Evolutionary conservation across 2,888 invertebrate species (phyloP), one percentile per base, ranked within the genome.

Genomic region (Sylvicola cinctus): DNA sequence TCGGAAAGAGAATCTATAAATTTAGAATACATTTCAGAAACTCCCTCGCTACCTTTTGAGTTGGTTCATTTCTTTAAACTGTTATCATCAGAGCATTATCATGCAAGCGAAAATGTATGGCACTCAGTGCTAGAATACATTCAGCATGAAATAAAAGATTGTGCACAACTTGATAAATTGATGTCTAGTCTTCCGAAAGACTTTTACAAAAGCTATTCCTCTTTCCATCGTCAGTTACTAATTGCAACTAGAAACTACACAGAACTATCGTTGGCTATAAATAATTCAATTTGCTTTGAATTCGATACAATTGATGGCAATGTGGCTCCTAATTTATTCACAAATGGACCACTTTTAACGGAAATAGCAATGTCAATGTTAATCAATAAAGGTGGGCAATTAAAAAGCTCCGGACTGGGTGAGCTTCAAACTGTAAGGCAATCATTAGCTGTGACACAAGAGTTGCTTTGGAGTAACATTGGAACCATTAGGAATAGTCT

Each of bases 391-490:
- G 47, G 48, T 40, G 56, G 55, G 3, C 38, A 42, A 11, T 42
- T 54, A 16, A 48, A 49, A 13, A 41, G 48, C 2, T 50, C 54
- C 20, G 48, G 54, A 2, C 41, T 58, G 0, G 48, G 44, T 14
- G 49, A 56, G 25, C 36, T 58, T 27, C 43, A 45, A 27, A 40
- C 43, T 3, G 53, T 54, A 53, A 49, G 49, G 25, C 35, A 35
- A 2, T 43, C 49, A 2, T 39, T 58, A 15, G 45, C 50, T 8
- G 36, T 50, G 29, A 45, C 55, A 8, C 60, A 45, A 45, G 55
- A 65, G 46, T 45, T 73, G 3, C 51, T 73, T 40, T 75, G 75
- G 38, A 46, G 70, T 29, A 67, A 68, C 41, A 60, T 65, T 11
- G 66, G 66, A 37, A 47, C 66, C 6, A 49, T 66, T 29, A 52